Evolutionary conservation across 2,797 vertebrate species (phyloP).

Genomic region (Dendrocincla tyrannina): DNA sequence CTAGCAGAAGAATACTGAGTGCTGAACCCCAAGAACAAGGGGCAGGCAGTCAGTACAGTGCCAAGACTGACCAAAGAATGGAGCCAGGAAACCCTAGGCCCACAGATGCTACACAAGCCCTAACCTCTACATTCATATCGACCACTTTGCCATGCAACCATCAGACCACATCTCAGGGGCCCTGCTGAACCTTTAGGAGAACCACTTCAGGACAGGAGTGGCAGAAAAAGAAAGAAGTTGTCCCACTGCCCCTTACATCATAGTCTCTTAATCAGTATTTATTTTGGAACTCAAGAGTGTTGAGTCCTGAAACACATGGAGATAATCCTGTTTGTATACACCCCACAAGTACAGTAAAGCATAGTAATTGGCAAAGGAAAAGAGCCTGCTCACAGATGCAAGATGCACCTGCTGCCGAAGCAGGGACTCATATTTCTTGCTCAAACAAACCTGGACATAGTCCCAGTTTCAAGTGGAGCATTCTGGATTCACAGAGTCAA

Average conservation of each 20-base stretch:
- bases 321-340: neutral
- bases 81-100: rapidly evolving
- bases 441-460: neutral
- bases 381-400: neutral
- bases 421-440: neutral
- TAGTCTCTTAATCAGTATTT: neutral
- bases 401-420: neutral
- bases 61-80: neutral
- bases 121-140: neutral
- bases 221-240: neutral
- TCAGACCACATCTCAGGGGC: neutral
- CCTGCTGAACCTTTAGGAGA: neutral
- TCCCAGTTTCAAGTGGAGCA: neutral
- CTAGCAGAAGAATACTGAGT: neutral
- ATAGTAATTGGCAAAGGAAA: neutral
- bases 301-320: neutral
- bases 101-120: neutral
- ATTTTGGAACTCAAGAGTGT: neutral
- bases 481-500: neutral
- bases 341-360: neutral
- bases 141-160: neutral
- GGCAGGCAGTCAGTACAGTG: neutral
- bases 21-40: neutral
- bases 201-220: neutral
- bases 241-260: rapidly evolving